These are phyloP conservation scores for Ifrita kowaldi DNA, from an alignment of 2,113 vertebrate species.

Conservation along the genomic window DNA sequence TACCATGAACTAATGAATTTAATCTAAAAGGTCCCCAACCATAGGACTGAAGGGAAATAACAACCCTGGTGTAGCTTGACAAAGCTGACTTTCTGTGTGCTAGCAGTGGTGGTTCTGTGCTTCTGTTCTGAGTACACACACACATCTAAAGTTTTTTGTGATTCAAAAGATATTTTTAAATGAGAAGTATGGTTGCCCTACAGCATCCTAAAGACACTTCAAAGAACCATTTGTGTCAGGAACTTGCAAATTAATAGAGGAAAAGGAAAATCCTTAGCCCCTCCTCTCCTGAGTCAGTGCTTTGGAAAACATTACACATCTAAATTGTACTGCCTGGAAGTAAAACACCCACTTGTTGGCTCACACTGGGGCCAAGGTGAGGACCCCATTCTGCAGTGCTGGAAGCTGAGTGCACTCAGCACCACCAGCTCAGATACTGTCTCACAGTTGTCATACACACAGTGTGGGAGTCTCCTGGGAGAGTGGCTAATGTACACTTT, in stretches of 20 bases:
- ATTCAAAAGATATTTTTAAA: background rate
- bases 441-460: background rate
- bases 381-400: background rate
- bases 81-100: background rate
- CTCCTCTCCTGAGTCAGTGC: background rate
- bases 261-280: background rate
- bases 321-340: background rate
- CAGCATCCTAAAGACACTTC: background rate
- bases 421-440: background rate
- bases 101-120: background rate
- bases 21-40: slow-evolving; percentile 62
- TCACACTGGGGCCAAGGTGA: background rate
- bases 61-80: background rate
- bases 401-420: background rate
- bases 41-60: background rate
- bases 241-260: background rate
- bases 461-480: background rate
- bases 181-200: background rate
- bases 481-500: background rate
- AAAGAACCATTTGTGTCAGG: background rate
- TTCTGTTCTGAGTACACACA: background rate
- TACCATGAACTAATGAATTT: slow-evolving; percentile 64
- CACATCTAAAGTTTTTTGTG: background rate
- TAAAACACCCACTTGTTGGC: background rate
- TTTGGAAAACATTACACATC: background rate